Percentiles rank a stretch among this genome's conserved stretches.
phyloP scores from a whole-genome alignment of 2,797 vertebrate genomes.

The Neosilurus hyrtlii region DNA sequence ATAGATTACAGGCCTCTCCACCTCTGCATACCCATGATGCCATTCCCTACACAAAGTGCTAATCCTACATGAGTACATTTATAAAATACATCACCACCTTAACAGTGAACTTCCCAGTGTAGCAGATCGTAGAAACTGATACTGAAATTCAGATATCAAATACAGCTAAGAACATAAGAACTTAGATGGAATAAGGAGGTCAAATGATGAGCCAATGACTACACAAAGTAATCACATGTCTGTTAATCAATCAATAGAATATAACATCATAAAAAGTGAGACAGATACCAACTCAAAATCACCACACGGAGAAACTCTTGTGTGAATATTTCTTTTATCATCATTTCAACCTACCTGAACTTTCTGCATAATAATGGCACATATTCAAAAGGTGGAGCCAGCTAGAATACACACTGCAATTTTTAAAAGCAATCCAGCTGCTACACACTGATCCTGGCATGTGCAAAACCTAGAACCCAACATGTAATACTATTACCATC shows the following conservation, averaged over 20 bases:
- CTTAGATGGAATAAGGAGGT: background rate
- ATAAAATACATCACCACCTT: background rate
- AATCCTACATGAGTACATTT: too few species aligned
- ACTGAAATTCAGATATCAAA: too few species aligned
- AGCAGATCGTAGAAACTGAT: background rate
- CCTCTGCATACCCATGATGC: background rate
- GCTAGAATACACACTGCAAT: constrained; percentile 39
- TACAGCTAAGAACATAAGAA: too few species aligned
- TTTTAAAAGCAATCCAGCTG: constrained; percentile 41
- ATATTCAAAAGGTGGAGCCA: constrained; percentile 44
- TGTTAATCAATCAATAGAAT: background rate
- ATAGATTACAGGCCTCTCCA: background rate
- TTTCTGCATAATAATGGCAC: constrained; percentile 47
- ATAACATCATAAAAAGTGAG: background rate
- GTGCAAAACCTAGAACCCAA: background rate
- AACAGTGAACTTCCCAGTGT: background rate
- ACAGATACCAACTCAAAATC: background rate
- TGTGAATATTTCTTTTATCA: background rate
- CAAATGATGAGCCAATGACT: background rate
- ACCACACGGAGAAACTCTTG: too few species aligned
- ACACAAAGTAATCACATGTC: background rate
- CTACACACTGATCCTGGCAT: background rate
- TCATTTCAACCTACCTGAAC: constrained; percentile 47
- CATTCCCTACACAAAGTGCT: background rate
- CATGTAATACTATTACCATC: background rate